Conservation (phyloP, 2,888 invertebrate genomes). For the Perizoma affinitatum region DNA sequence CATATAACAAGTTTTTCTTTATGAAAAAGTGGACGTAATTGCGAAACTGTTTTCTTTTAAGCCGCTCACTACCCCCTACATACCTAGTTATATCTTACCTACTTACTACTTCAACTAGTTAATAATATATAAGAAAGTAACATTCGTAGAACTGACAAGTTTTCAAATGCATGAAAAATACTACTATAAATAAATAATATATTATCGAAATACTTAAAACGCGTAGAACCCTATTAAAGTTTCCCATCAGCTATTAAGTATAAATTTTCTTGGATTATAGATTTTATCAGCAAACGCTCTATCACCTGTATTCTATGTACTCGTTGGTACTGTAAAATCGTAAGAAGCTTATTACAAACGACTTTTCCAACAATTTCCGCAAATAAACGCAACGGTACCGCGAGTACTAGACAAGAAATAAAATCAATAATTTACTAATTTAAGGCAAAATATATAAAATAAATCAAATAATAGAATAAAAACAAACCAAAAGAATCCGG, state of each 20-base stretch:
- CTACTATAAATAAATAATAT: no score
- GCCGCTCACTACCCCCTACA: no score
- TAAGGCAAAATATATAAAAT: constrained; percentile 32
- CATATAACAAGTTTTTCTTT: no score
- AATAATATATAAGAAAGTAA: constrained; percentile 12
- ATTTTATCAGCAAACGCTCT: constrained; percentile 27
- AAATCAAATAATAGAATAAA: constrained; percentile 57
- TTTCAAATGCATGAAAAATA: constrained; percentile 1
- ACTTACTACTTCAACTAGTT: constrained; percentile 12
- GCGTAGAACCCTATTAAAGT: constrained; percentile 23
- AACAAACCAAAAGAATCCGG: constrained; percentile 80
- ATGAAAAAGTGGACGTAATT: no score
- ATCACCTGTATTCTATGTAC: neutral
- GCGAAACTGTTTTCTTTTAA: no score
- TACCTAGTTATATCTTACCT: constrained; percentile 13
- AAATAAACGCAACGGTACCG: constrained; percentile 18
- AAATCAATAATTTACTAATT: constrained; percentile 3
- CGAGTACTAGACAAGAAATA: constrained; percentile 10
- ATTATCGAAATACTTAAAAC: constrained; percentile 27
- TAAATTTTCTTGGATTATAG: constrained; percentile 26
- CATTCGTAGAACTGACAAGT: constrained; percentile 6
- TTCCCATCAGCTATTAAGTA: constrained; percentile 25
- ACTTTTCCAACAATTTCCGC: constrained; percentile 16
- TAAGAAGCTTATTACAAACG: neutral
- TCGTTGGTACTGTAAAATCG: no score